Evolutionary conservation across 2,797 vertebrate species (phyloP).

Genomic region (Lithobates pipiens): DNA sequence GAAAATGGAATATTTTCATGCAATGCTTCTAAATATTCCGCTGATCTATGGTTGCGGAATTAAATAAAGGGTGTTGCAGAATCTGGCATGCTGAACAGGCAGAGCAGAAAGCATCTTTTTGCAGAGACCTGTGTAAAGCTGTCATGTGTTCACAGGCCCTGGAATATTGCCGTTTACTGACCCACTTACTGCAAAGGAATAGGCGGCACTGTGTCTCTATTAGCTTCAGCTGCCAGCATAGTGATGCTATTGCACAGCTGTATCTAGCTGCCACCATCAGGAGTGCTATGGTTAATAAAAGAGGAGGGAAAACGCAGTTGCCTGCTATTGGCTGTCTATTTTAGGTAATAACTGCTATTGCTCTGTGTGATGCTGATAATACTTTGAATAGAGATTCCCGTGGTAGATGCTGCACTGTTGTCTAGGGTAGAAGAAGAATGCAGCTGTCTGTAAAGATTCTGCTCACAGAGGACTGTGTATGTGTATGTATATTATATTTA

Average conservation of each 20-base stretch:
- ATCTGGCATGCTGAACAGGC: neutral
- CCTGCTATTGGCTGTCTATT: constrained; percentile 53
- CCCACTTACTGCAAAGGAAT: constrained; percentile 55
- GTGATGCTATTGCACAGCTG: constrained; percentile 15
- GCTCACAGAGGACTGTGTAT: neutral
- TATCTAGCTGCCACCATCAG: constrained; percentile 18
- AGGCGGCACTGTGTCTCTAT: constrained; percentile 27
- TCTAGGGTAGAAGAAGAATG: constrained; percentile 16
- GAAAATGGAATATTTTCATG: too few species aligned
- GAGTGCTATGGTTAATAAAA: constrained; percentile 47
- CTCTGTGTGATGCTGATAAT: constrained; percentile 49
- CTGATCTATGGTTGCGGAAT: too few species aligned
- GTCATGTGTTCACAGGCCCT: constrained; percentile 28
- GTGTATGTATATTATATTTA: neutral
- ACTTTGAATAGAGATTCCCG: constrained; percentile 48
- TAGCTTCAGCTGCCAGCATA: constrained; percentile 33
- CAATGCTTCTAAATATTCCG: too few species aligned
- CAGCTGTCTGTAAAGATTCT: neutral
- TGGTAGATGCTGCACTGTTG: constrained; percentile 33
- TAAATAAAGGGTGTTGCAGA: neutral
- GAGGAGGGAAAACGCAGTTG: constrained; percentile 1
- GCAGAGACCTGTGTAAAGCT: neutral
- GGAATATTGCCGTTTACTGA: constrained; percentile 33
- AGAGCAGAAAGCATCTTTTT: constrained; percentile 6
- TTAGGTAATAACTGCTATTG: constrained; percentile 50